phyloP scores from a whole-genome alignment of 2,888 invertebrate species.

The Sussaba pulchella region DNA sequence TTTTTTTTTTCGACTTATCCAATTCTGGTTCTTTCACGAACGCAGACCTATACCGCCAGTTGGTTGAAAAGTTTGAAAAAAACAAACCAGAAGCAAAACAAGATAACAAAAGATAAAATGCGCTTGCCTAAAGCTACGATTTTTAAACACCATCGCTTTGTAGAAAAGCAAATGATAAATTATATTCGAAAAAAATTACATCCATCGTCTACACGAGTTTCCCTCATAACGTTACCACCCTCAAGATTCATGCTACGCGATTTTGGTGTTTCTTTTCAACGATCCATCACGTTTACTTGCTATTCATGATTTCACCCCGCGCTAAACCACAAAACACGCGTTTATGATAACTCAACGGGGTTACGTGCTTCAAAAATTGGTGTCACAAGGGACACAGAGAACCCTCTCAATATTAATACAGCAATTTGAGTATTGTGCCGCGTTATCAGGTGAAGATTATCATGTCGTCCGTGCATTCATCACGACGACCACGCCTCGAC shows the following conservation, averaged over 20 bases:
- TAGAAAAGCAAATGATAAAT: not conserved
- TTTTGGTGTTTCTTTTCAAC: not conserved
- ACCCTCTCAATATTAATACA: not conserved
- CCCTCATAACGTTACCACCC: not conserved
- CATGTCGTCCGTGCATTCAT: not conserved
- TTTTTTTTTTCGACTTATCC: not conserved
- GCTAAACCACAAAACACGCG: conserved; percentile 6
- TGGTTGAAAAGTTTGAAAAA: not conserved
- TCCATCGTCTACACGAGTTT: not conserved
- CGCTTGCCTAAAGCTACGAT: too few species aligned
- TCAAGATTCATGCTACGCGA: conserved; percentile 2
- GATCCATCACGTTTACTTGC: conserved; percentile 26
- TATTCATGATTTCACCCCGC: conserved; percentile 20
- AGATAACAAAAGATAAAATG: not conserved
- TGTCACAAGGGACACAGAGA: not conserved
- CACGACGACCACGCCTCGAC: not conserved
- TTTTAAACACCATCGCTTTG: not conserved
- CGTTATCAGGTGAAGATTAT: not conserved
- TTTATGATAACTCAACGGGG: conserved; percentile 7
- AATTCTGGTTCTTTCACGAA: not conserved
- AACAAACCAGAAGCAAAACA: too few species aligned
- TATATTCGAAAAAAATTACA: not conserved
- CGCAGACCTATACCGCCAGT: not conserved
- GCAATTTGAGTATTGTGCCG: not conserved
- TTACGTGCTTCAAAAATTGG: conserved; percentile 9